Percentiles rank a stretch among this genome's conserved stretches.
These are phyloP conservation scores for Glaucidium brasilianum DNA, from an alignment of 2,113 vertebrate genomes.

Conservation along the genomic window DNA sequence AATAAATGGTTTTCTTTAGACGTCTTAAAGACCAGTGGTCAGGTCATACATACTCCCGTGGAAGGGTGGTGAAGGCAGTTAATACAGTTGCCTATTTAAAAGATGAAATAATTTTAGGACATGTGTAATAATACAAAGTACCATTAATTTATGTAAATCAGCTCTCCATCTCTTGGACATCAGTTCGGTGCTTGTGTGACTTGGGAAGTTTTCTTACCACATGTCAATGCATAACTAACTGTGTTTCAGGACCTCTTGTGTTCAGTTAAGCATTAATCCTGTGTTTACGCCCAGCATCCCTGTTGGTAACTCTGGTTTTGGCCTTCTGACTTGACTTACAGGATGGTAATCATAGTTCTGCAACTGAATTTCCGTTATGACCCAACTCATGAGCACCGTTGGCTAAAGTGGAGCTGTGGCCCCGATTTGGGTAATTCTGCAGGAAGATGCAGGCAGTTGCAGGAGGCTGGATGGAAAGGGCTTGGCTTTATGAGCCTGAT, in stretches of 20 bases:
- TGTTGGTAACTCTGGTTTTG: not conserved
- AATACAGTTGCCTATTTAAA: not conserved
- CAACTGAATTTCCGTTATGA: not conserved
- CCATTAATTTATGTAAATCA: not conserved
- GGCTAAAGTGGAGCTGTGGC: not conserved
- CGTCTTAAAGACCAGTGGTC: not conserved
- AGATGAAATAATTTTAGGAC: not conserved
- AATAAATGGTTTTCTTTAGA: not conserved
- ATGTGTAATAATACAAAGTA: not conserved
- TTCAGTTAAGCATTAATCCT: not conserved
- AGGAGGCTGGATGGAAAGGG: not conserved
- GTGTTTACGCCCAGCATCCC: not conserved
- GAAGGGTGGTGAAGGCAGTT: not conserved
- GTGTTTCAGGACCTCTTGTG: not conserved
- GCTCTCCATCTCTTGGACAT: not conserved
- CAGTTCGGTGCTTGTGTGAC: not conserved
- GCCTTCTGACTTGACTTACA: not conserved
- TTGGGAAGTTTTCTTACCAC: not conserved
- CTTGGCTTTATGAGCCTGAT: not conserved
- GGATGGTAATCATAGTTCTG: not conserved
- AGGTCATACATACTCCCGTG: not conserved
- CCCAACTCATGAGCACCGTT: not conserved
- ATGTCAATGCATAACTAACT: not conserved
- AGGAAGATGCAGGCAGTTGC: not conserved
- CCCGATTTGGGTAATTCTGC: not conserved